Evolutionary conservation across 2,888 invertebrate genomes (phyloP), one percentile per base, ranked within the genome.

Genomic region (Tetragonisca angustula): DNA sequence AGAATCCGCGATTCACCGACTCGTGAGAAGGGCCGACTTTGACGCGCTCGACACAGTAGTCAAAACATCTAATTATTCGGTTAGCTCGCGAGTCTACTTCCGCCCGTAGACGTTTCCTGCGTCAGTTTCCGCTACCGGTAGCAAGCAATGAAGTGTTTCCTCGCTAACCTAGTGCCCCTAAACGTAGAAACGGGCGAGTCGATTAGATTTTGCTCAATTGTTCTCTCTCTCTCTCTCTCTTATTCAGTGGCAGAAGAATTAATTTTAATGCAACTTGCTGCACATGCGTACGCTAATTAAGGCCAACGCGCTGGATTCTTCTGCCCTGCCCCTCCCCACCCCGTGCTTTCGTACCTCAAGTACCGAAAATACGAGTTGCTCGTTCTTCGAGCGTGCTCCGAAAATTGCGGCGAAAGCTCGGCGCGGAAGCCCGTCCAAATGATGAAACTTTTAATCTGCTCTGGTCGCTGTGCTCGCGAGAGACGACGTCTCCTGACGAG

Each of bases 401-500:
- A 83, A 84, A 84, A 85, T 84, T 85, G 69, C 67, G 56, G 52
- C 74, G 79, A 79, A 76, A 77, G 78, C 77, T 80, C 84, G 76
- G 50, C 52, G 59, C 67, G 70, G 76, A 78, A 80, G 67, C 84
- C 84, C 84, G 43, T 36, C 65, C 61, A 80, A 85, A 84, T 65
- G 85, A 76, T 62, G 80, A 85, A 85, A 85, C 85, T 84, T 85
- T 85, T 84, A 85, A 85, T 85, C 85, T 72, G 80, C 74, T 67
- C 59, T 67, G 65, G 69, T 36, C 59, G 67, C 72, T 27, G 69
- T 15, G 50, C 64, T 49, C 49, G 61, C 43, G 72, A 9, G 61
- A 32, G 64, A 32, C 36, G 64, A 32, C 36, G 32, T 43, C 49
- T 49, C 24, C 54, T 21, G 49, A n/a, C 19, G n/a, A 5, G 67